Evolutionary conservation across 2,888 invertebrate genomes (phyloP), one percentile per base, ranked within the genome.

Genomic region (Drosophila ezoana): DNA sequence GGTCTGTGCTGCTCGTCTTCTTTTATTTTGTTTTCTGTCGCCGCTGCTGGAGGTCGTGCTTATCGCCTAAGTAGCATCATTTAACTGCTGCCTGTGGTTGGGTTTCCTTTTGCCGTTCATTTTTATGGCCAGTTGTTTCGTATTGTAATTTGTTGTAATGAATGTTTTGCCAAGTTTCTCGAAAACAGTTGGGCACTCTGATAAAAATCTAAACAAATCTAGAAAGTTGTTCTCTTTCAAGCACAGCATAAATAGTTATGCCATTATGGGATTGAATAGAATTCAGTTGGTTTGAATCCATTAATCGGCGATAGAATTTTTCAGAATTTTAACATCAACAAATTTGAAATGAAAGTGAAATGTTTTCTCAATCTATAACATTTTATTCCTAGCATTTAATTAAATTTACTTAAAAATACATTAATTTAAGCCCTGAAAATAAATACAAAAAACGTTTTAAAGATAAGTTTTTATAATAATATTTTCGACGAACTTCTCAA

Each of bases 11-110:
- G 49, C 18, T 57, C 70, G 57, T 65, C 59, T 61, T 54, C 67
- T 40, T 37, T 45, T 54, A 32, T 28, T 14, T 37, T 33, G 28
- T 13, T 40, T 13, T 35, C 35, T 43, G 37, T 40, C 37, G 45
- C 33, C 40, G 18, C 59, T 45, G 59, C 68, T 80, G 67, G 76
- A 64, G 71, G 64, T 73, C 66, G 60, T 69, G 51, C 89, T 84
- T 84, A 84, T 84, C 84, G 72, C 53, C 64, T 74, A 87, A 84
- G 84, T 89, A 85, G 81, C 87, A 89, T 89, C 87, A 84, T 81
- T 85, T 87, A 81, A 89, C 89, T 79, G 85, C 81, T 75, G 87
- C 66, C 81, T 86, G 73, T 59, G 82, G 86, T 74, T 60, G 65
- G 58, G 67, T 74, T 80, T 65, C 65, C 41, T 60, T 70, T 61